phyloP scores from a whole-genome alignment of 2,113 vertebrate genomes.

The Taurulus bubalis region DNA sequence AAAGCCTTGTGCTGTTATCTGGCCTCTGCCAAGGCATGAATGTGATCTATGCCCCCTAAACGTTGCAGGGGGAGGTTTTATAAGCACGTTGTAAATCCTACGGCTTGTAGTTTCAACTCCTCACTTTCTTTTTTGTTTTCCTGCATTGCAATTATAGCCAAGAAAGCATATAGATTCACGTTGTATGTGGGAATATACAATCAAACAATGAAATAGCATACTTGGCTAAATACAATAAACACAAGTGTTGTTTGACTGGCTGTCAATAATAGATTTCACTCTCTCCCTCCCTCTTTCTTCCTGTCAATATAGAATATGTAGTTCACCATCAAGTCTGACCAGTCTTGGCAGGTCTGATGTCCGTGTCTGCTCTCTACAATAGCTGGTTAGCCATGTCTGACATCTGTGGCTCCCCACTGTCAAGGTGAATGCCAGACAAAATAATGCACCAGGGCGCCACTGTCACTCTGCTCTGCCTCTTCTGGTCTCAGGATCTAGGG shows the following conservation, averaged over 20 bases:
- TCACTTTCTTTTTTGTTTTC: conserved; percentile 46
- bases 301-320: conserved; percentile 54
- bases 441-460: conserved; percentile 62
- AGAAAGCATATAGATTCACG: not conserved
- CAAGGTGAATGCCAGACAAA: conserved; percentile 68
- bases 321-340: conserved; percentile 49
- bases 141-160: not conserved
- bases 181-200: not conserved
- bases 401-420: conserved; percentile 69
- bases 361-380: conserved; percentile 69
- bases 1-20: conserved; percentile 70
- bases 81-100: conserved; percentile 72
- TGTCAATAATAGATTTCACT: conserved; percentile 14
- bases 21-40: conserved; percentile 63
- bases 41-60: conserved; percentile 77
- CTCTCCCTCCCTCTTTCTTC: conserved; percentile 9
- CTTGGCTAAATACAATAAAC: conserved; percentile 7
- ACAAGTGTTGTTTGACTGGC: conserved; percentile 10
- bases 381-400: conserved; percentile 72
- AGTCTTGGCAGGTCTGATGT: conserved; percentile 51
- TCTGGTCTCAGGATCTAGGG: conserved; percentile 51
- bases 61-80: conserved; percentile 72
- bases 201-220: not conserved
- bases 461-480: conserved; percentile 76
- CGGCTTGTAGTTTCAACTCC: conserved; percentile 59